These are phyloP conservation scores for Hipposideros larvatus DNA, from an alignment of 2,797 vertebrate species.

Conservation along the genomic window DNA sequence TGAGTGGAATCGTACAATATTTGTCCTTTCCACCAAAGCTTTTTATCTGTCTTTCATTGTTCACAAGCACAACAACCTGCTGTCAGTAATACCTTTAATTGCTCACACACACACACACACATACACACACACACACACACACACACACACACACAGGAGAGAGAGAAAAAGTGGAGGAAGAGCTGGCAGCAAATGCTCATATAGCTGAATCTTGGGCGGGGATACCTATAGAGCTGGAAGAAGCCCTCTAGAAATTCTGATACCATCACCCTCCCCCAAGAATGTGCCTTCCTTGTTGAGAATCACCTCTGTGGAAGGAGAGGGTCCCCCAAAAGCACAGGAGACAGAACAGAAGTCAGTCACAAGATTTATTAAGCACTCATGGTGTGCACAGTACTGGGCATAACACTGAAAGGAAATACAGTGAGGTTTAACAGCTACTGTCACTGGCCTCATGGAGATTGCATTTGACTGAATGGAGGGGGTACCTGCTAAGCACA, in stretches of 20 bases:
- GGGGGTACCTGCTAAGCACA: neutral
- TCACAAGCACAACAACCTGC: neutral
- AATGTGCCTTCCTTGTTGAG: neutral
- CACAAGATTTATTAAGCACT: conserved; percentile 63
- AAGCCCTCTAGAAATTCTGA: neutral
- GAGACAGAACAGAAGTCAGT: neutral
- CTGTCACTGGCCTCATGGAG: neutral
- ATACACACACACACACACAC: neutral
- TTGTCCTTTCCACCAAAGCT: neutral
- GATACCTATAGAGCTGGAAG: accelerated
- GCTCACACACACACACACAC: neutral
- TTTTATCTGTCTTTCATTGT: neutral
- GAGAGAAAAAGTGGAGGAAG: neutral
- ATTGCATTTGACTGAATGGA: neutral
- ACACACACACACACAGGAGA: neutral
- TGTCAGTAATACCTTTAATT: neutral
- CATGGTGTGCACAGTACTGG: neutral
- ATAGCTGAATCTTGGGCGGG: neutral
- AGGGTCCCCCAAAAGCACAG: neutral
- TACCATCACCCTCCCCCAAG: too few relatives aligned
- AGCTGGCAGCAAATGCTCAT: neutral
- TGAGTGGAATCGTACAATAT: neutral
- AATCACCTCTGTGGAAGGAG: neutral
- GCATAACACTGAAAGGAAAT: neutral
- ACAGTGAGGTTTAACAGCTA: neutral